Evolutionary conservation across 2,888 invertebrate species (phyloP), one percentile per base, ranked within the genome.

Genomic region (Drosophila heteroneura): DNA sequence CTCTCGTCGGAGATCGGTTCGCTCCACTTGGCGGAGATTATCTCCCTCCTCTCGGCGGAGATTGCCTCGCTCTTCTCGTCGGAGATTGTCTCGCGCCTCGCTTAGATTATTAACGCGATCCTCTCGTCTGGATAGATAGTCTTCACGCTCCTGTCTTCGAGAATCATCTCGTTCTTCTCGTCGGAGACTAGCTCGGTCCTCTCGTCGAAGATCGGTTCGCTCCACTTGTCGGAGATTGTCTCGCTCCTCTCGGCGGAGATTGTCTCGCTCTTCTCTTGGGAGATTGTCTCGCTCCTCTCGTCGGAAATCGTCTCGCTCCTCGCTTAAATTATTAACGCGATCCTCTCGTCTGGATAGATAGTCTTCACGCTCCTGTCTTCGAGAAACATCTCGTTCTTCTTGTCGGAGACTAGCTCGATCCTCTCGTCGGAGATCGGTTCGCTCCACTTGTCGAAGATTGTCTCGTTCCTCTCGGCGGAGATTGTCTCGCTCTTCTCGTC

Each of bases 211-310:
- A 14, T 59, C 16, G 22, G 16, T 22, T 41, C 33, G 32, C 5
- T 69, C 41, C n/a, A 41, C 63, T 22, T 22, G 63, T 10, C 26
- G 41, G 3, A 44, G 1, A 1, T 41, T 37, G 4, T 39, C 65
- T 28, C 54, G 39, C 1, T 49, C 35, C 0, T 28, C 35, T 6
- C 35, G 60, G 1, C 26, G 22, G 26, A 41, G 5, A n/a, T 5
- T n/a, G 10, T 5, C n/a, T 19, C 61, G 12, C 2, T 41, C 57
- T 14, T 66, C 33, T 37, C 47, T 35, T 14, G n/a, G 22, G 1
- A 22, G 22, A 22, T 22, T 1, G 22, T 22, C 22, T 22, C 22
- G 1, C 22, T 22, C 22, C 1, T 22, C 22, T 26, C 26, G 26
- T 26, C 26, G 47, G 39, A 12, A 41, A 32, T 30, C 16, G 7